Conservation (phyloP, 1,140 invertebrate species). For the Pygmarrhopalites habei region DNA sequence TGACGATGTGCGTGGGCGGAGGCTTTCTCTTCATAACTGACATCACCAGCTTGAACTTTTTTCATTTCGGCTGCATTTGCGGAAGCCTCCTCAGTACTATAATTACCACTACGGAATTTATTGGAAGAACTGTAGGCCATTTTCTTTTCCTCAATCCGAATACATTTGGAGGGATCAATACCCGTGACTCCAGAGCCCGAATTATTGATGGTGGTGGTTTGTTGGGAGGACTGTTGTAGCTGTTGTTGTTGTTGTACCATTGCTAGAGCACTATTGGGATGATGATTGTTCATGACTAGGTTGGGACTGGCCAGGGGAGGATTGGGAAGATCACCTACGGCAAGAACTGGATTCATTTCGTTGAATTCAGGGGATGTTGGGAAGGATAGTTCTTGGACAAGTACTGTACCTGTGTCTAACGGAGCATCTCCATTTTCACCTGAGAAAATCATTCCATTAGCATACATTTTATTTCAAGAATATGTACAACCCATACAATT, state of each 20-base stretch:
- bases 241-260: conserved; percentile 28
- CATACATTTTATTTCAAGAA: background rate
- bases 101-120: conserved; percentile 71
- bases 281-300: conserved; percentile 39
- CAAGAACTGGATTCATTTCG: conserved; percentile 16
- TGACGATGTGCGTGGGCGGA: conserved; percentile 52
- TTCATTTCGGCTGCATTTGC: conserved; percentile 72
- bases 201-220: background rate
- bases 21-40: conserved; percentile 66
- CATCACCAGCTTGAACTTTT: conserved; percentile 65
- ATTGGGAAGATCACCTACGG: conserved; percentile 28
- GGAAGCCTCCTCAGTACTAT: conserved; percentile 63
- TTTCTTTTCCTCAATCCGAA: conserved; percentile 71
- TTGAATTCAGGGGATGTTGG: conserved; percentile 18
- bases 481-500: background rate
- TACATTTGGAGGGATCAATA: conserved; percentile 45
- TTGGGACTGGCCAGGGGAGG: conserved; percentile 40
- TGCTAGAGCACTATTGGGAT: conserved; percentile 25
- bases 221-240: background rate
- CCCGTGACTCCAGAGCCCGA: background rate
- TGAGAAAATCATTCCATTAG: background rate
- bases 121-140: conserved; percentile 69
- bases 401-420: conserved; percentile 35
- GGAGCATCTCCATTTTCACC: conserved; percentile 31
- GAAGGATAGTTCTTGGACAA: conserved; percentile 37